Conservation (phyloP, 2,888 invertebrate genomes). For the Pyrrhosoma nymphula region DNA sequence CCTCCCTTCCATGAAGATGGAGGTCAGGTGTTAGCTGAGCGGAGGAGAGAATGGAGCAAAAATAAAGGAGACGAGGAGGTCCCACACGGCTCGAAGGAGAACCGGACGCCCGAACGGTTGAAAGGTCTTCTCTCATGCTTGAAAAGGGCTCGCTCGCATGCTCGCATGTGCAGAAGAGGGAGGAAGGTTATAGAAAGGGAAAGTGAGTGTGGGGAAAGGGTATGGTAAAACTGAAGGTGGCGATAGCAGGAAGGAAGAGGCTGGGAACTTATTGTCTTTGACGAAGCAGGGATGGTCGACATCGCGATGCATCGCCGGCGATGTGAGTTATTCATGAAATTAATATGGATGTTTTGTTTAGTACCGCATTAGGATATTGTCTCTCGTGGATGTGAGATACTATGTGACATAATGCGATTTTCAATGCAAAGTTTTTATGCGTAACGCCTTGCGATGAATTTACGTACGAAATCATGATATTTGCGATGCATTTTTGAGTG, state of each 20-base stretch:
- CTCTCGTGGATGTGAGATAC: too few species aligned
- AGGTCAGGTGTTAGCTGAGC: conserved; percentile 21
- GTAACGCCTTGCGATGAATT: too few species aligned
- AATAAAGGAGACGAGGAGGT: background rate
- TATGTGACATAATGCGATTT: too few species aligned
- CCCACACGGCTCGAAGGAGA: background rate
- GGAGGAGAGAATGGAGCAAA: background rate
- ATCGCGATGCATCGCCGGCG: background rate
- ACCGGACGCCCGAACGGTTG: background rate
- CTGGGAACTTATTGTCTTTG: background rate
- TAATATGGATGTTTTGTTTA: too few species aligned
- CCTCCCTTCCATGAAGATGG: background rate
- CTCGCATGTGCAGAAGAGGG: background rate
- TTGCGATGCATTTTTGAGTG: too few species aligned
- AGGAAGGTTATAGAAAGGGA: background rate
- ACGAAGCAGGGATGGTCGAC: background rate
- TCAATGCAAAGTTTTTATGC: too few species aligned
- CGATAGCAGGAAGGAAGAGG: background rate
- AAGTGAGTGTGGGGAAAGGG: background rate
- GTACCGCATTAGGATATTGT: too few species aligned
- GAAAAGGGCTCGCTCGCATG: too few species aligned
- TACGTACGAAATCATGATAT: too few species aligned
- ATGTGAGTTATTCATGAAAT: background rate
- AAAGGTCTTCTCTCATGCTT: background rate
- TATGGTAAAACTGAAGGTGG: background rate